Conservation (phyloP, 2,113 vertebrate genomes). For the Helogale parvula region DNA sequence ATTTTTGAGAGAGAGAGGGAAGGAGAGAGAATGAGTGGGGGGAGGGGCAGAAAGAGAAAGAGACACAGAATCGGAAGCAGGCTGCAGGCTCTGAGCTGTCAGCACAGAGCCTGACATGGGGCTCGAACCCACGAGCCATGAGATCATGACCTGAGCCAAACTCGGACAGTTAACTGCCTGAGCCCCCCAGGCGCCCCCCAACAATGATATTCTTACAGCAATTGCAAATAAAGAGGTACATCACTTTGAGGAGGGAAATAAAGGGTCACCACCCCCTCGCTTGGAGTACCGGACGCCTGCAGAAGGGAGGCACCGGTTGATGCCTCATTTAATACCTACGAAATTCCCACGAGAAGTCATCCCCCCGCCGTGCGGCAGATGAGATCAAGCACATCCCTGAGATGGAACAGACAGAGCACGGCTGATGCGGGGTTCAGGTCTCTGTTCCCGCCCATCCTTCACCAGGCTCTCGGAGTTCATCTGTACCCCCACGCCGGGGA, state of each 20-base stretch:
- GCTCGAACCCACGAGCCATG: too few relatives aligned
- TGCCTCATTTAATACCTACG: background rate
- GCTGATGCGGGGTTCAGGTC: rapidly evolving
- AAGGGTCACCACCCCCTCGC: too few relatives aligned
- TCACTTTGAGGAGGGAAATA: background rate
- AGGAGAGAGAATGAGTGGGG: too few relatives aligned
- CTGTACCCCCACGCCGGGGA: background rate
- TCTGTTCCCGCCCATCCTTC: rapidly evolving
- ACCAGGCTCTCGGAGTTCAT: background rate
- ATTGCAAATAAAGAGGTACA: background rate
- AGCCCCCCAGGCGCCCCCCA: too few relatives aligned
- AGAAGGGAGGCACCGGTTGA: rapidly evolving
- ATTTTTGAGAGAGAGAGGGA: too few relatives aligned
- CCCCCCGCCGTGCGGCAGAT: rapidly evolving
- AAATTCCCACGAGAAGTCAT: rapidly evolving
- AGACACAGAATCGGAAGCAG: too few relatives aligned
- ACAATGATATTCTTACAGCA: background rate
- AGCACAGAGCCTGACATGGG: too few relatives aligned
- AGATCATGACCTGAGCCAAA: too few relatives aligned
- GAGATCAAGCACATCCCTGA: rapidly evolving
- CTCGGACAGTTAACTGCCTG: too few relatives aligned
- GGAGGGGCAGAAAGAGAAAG: too few relatives aligned
- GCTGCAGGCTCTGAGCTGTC: too few relatives aligned
- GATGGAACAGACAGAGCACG: rapidly evolving
- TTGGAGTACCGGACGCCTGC: background rate